Evolutionary conservation across 1,140 invertebrate genomes (phyloP).

Genomic region (Dreissena rostriformis): DNA sequence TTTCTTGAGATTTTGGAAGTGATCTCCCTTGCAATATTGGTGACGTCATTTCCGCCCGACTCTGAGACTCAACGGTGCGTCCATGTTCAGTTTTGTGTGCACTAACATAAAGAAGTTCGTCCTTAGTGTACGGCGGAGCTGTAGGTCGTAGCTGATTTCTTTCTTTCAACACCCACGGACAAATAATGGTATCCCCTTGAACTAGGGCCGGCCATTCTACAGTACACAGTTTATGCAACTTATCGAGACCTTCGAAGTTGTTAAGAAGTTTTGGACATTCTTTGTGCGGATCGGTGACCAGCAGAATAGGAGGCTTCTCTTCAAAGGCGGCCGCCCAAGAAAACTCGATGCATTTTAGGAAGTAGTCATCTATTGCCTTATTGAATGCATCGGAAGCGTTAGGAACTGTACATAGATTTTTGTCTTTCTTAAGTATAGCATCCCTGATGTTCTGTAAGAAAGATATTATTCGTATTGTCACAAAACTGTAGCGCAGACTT

Average conservation of each 20-base stretch:
- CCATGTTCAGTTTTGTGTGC: neutral
- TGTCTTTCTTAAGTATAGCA: no score
- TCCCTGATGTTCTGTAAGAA: no score
- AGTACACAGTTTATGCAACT: neutral
- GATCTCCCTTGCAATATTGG: no score
- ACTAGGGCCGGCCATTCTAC: conserved; percentile 46
- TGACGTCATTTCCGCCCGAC: no score
- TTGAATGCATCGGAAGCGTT: no score
- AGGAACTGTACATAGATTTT: no score
- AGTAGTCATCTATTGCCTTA: conserved; percentile 4
- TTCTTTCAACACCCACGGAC: conserved; percentile 11
- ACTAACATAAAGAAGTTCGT: no score
- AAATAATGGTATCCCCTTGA: neutral
- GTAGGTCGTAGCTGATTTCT: neutral
- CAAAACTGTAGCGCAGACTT: no score
- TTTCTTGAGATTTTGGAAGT: no score
- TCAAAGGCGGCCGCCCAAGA: conserved; percentile 25
- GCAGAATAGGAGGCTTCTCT: neutral
- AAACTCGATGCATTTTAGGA: conserved; percentile 44
- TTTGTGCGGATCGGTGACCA: conserved; percentile 16
- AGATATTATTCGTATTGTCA: no score
- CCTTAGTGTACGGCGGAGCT: no score
- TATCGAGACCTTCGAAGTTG: conserved; percentile 12
- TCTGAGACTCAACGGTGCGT: neutral
- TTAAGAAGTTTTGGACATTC: conserved; percentile 15